Evolutionary conservation across 2,797 vertebrate species (phyloP).

Genomic region (Phataginus tricuspis): DNA sequence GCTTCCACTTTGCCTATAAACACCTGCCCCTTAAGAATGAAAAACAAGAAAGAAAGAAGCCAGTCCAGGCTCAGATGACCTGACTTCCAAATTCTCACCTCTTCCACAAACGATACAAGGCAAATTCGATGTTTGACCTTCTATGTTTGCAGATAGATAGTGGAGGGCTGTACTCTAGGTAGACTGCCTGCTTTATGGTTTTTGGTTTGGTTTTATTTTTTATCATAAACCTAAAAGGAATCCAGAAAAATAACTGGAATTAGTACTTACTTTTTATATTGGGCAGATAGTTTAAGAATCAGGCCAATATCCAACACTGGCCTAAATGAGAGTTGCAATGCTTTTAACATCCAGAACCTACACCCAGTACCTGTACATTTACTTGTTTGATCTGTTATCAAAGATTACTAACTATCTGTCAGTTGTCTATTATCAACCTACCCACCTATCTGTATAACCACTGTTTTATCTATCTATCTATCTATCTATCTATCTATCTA

Average conservation of each 20-base stretch:
- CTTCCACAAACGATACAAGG: not conserved
- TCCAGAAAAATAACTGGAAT: not conserved
- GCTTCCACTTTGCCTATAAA: too few species aligned
- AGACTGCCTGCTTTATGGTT: not conserved
- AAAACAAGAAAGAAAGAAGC: not conserved
- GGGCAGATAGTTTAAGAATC: not conserved
- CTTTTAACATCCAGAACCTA: not conserved
- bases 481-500: not conserved
- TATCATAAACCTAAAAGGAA: not conserved
- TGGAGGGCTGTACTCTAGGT: not conserved
- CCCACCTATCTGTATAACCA: not conserved
- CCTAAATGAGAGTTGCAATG: not conserved
- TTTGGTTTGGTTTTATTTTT: not conserved
- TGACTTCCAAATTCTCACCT: not conserved
- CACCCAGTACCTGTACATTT: too few species aligned
- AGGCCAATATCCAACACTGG: not conserved
- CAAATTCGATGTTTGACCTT: not conserved
- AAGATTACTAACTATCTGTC: not conserved
- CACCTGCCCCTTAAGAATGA: too few species aligned
- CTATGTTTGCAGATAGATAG: not conserved
- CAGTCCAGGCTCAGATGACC: not conserved
- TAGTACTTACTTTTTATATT: not conserved
- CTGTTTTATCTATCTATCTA: not conserved
- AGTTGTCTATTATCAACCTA: not conserved
- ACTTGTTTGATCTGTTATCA: not conserved